Evolutionary conservation across 2,888 invertebrate species (phyloP).

Genomic region (Itoplectis maculator): DNA sequence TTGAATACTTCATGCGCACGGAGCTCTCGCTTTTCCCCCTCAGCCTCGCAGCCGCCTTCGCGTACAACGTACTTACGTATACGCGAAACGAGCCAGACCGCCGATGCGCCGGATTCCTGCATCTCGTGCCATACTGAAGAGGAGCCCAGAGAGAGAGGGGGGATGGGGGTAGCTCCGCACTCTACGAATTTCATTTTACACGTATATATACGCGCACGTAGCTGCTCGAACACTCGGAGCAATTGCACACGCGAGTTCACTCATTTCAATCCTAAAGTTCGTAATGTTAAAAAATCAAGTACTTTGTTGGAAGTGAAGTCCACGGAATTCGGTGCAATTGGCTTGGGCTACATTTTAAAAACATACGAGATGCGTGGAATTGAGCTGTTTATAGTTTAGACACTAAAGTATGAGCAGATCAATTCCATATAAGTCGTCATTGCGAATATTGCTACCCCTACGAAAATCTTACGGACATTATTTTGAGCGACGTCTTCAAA

Average conservation of each 20-base stretch:
- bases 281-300: not conserved
- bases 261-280: not conserved
- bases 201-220: not conserved
- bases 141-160: too few species aligned
- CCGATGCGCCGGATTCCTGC: constrained; percentile 51
- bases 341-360: too few species aligned
- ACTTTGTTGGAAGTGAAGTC: not conserved
- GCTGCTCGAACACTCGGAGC: not conserved
- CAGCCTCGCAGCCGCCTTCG: constrained; percentile 30
- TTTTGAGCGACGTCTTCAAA: too few species aligned
- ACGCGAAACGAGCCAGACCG: constrained; percentile 59
- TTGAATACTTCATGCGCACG: constrained; percentile 77
- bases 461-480: too few species aligned
- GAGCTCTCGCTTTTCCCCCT: constrained; percentile 47
- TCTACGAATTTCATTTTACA: constrained; percentile 3
- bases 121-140: constrained; percentile 18
- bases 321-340: not conserved
- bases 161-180: not conserved
- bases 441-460: too few species aligned
- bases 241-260: not conserved
- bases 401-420: too few species aligned
- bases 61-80: constrained; percentile 55
- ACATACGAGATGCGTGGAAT: too few species aligned
- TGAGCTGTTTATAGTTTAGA: too few species aligned
- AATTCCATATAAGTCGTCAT: too few species aligned